These are phyloP conservation scores for Petrocephalus schoutedeni DNA, from an alignment of 2,797 vertebrate species.

Conservation along the genomic window DNA sequence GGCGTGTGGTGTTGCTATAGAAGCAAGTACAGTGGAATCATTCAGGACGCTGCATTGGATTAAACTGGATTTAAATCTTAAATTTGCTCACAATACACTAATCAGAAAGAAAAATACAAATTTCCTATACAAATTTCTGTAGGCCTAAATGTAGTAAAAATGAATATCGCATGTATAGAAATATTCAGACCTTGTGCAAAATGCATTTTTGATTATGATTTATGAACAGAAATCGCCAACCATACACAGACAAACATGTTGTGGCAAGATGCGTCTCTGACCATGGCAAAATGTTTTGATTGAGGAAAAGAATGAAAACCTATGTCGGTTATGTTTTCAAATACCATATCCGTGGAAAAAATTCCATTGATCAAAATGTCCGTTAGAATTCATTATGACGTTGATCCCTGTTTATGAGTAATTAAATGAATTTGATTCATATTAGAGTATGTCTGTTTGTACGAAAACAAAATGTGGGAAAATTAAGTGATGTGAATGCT, in stretches of 20 bases:
- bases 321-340: background rate
- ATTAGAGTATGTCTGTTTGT: background rate
- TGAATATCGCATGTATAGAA: background rate
- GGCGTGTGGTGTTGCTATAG: background rate
- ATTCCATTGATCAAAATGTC: background rate
- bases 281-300: background rate
- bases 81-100: background rate
- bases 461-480: background rate
- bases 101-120: background rate
- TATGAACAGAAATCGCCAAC: background rate
- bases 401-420: background rate
- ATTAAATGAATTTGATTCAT: background rate
- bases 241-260: background rate
- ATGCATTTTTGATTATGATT: background rate
- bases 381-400: background rate
- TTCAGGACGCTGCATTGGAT: background rate
- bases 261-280: background rate
- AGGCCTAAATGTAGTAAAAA: background rate
- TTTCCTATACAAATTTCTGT: background rate
- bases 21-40: background rate
- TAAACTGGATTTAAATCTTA: background rate
- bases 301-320: background rate
- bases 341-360: background rate
- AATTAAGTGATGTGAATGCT: background rate
- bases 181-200: background rate